Evolutionary conservation across 2,797 vertebrate genomes (phyloP).

Genomic region (Ctenopoma kingsleyae): DNA sequence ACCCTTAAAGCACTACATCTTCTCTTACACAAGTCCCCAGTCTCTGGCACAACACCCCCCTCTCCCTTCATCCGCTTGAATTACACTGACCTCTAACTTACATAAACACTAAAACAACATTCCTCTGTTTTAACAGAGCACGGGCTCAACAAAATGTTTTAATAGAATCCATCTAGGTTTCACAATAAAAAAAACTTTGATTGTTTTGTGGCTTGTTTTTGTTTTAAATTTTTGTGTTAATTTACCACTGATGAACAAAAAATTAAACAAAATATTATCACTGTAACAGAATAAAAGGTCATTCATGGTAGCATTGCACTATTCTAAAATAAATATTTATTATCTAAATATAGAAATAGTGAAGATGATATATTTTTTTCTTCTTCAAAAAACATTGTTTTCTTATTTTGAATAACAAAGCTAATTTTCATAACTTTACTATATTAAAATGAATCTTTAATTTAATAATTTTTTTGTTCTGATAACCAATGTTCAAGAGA

Average conservation of each 20-base stretch:
- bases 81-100: conserved; percentile 20
- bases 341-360: too few relatives aligned
- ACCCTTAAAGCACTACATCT: background rate
- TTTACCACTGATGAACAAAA: background rate
- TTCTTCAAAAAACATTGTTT: too few relatives aligned
- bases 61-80: conserved; percentile 2
- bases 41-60: background rate
- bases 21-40: background rate
- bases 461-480: background rate
- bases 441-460: background rate
- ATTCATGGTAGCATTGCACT: background rate
- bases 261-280: background rate
- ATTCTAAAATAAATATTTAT: too few relatives aligned
- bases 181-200: background rate
- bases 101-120: conserved; percentile 14
- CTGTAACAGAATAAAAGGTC: too few relatives aligned
- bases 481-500: background rate
- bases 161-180: background rate
- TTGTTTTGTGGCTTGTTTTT: background rate
- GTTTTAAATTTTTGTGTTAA: background rate
- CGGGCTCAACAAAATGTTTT: background rate
- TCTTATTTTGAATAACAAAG: background rate
- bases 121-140: background rate
- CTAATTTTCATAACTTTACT: background rate
- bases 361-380: too few relatives aligned